Evolutionary conservation across 2,888 invertebrate genomes (phyloP), one percentile per base, ranked within the genome.

Genomic region (Ametastegia equiseti): DNA sequence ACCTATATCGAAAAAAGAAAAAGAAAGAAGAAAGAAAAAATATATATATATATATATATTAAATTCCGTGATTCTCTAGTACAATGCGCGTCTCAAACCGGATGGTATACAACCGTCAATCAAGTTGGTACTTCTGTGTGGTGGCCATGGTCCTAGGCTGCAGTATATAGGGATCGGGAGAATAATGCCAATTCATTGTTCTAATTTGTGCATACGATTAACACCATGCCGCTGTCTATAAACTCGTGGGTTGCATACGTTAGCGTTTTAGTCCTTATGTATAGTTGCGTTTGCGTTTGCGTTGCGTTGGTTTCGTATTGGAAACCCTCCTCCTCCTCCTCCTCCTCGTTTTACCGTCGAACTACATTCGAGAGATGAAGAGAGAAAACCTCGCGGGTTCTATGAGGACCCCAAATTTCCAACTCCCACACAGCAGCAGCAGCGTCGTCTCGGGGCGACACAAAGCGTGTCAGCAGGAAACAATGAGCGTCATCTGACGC

Each of bases 141-240:
- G n/a, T n/a, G n/a, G n/a, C n/a, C n/a, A n/a, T n/a, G n/a, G n/a
- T 45, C 60, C 60, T 47, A 36, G 19, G 36, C 36, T 39, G 42
- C 27, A 30, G 15, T 60, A 19, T 39, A 27, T 47, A 71, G 60
- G 54, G 78, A 63, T 75, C 36, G 30, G 78, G 86, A 88, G 85
- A 84, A 90, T 90, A 91, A 91, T 90, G 88, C 86, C 89, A 87
- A 88, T 86, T 90, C 90, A 91, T 91, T 91, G 91, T 91, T 91
- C 91, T 91, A 90, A 91, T 91, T 91, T 89, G 87, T 88, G 91
- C 91, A 91, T 90, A 89, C 90, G 89, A 91, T 91, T 91, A 91
- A 90, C 89, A 88, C 88, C 82, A 27, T 15, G 75, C 80, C 83
- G 84, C 83, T 86, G 87, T 87, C 86, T 86, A 78, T 75, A 54